Evolutionary conservation across 92 coral and sea anemone genomes (phyloP).

Genomic region (Diadumene lineata): DNA sequence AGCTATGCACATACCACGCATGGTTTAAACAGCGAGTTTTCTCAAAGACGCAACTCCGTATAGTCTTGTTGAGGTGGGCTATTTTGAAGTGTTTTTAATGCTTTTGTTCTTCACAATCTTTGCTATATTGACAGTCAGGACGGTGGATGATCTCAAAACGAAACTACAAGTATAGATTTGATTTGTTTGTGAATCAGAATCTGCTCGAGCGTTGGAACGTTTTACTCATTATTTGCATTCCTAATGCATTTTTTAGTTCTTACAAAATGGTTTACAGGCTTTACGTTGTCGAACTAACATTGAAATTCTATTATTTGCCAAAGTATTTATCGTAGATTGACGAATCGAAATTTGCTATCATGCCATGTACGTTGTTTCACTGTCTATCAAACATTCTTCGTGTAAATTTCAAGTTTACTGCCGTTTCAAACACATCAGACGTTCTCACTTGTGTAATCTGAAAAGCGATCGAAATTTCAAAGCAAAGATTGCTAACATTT

Average conservation of each 20-base stretch:
- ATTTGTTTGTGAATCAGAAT: neutral
- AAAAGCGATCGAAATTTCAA: slow-evolving; percentile 5
- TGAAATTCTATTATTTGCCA: neutral
- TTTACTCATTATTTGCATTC: slow-evolving; percentile 82
- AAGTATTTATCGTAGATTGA: neutral
- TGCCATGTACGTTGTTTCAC: slow-evolving; percentile 26
- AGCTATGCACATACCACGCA: slow-evolving; percentile 45
- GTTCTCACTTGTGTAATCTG: slow-evolving; percentile 2
- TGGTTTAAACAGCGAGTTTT: slow-evolving; percentile 30
- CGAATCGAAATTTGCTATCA: neutral
- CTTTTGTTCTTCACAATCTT: neutral
- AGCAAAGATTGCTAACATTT: slow-evolving; percentile 17
- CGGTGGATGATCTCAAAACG: neutral
- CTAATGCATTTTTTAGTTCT: slow-evolving; percentile 61
- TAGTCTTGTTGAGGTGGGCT: slow-evolving; percentile 27
- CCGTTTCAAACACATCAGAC: neutral
- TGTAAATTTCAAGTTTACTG: neutral
- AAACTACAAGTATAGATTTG: neutral
- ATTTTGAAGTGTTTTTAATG: slow-evolving; percentile 1
- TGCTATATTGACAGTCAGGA: neutral
- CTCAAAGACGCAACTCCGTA: slow-evolving; percentile 10
- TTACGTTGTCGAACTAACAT: neutral
- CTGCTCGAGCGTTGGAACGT: slow-evolving; percentile 39
- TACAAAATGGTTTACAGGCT: slow-evolving; percentile 30
- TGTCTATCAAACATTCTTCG: neutral